phyloP scores from a whole-genome alignment of 2,113 vertebrate genomes.

The Lasiurus borealis region DNA sequence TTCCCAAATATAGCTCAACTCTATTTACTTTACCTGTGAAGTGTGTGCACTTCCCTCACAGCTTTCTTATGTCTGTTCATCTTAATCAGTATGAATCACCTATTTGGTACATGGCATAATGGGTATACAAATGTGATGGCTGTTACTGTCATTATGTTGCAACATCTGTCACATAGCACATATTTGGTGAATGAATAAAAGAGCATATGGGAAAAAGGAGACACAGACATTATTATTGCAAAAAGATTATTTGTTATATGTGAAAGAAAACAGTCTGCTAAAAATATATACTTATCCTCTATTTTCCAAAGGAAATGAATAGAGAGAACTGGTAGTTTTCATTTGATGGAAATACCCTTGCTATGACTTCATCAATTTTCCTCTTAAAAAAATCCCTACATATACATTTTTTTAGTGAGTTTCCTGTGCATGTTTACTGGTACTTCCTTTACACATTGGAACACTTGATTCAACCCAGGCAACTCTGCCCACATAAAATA shows the following conservation, averaged over 20 bases:
- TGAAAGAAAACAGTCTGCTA: constrained; percentile 41
- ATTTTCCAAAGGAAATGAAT: constrained; percentile 65
- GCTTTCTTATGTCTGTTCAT: not conserved
- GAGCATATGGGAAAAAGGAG: constrained; percentile 41
- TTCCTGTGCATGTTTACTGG: constrained; percentile 44
- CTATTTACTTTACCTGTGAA: not conserved
- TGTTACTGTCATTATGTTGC: not conserved
- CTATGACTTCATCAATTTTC: constrained; percentile 67
- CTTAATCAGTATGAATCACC: not conserved
- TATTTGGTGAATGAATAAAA: constrained; percentile 24
- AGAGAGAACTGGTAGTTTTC: constrained; percentile 56
- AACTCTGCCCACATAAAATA: constrained; percentile 73
- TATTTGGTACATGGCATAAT: not conserved
- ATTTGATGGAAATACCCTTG: constrained; percentile 54
- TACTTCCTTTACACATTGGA: constrained; percentile 72
- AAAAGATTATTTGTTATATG: constrained; percentile 47
- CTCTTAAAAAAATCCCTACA: constrained; percentile 6
- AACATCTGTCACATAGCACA: not conserved
- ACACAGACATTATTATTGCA: constrained; percentile 16
- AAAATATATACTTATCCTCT: constrained; percentile 65
- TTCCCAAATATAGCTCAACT: not conserved
- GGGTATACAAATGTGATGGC: not conserved
- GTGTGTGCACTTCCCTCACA: not conserved
- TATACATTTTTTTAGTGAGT: constrained; percentile 44
- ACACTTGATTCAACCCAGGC: constrained; percentile 73